phyloP scores from a whole-genome alignment of 2,113 vertebrate genomes.

The Pterocles gutturalis region DNA sequence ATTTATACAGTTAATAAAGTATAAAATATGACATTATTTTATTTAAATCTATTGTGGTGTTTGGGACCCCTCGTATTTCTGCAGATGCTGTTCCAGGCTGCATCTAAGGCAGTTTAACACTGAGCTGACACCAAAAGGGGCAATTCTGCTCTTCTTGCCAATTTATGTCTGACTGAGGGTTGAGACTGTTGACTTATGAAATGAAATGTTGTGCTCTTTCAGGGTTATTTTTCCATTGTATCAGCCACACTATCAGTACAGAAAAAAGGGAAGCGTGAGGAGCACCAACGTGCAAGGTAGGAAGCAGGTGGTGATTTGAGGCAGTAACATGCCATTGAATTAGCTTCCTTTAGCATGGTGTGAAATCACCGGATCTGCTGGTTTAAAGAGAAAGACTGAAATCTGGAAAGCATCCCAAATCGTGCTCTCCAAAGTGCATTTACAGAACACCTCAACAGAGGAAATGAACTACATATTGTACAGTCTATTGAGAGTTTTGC shows the following conservation, averaged over 20 bases:
- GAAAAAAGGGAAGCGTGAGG: fast-evolving
- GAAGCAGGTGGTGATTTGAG: not conserved
- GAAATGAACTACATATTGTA: not conserved
- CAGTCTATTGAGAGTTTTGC: not conserved
- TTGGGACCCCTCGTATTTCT: not conserved
- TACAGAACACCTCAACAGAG: not conserved
- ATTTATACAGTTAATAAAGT: not conserved
- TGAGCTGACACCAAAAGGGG: not conserved
- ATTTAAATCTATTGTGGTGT: not conserved
- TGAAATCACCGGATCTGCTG: not conserved
- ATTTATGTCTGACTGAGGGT: not conserved
- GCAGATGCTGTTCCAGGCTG: not conserved
- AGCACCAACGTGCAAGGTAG: not conserved
- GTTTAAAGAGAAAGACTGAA: not conserved
- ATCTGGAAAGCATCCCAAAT: not conserved
- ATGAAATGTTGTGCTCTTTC: not conserved
- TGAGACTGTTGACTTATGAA: not conserved
- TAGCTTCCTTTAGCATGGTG: not conserved
- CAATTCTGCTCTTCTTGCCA: not conserved
- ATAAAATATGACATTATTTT: not conserved
- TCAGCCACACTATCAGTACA: fast-evolving
- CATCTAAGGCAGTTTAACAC: not conserved
- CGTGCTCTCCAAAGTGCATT: too few species aligned
- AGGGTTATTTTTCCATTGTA: not conserved
- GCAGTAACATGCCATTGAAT: not conserved